These are phyloP conservation scores for Podarcis lilfordi DNA, from an alignment of 2,797 vertebrate species.

Conservation along the genomic window DNA sequence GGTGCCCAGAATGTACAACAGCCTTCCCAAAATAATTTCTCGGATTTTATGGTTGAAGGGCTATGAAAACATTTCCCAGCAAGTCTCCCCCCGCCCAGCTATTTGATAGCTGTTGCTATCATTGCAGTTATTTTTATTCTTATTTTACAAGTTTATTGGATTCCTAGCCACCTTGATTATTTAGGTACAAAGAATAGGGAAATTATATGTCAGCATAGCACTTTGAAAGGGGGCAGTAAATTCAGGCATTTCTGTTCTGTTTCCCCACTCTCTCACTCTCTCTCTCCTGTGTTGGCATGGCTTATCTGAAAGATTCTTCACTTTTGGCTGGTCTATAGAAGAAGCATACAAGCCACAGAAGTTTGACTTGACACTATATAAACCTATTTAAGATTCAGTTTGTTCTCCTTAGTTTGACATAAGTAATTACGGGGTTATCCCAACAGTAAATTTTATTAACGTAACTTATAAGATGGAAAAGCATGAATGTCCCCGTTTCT, in stretches of 20 bases:
- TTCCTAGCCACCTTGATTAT: not conserved
- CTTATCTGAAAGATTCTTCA: not conserved
- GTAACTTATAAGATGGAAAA: not conserved
- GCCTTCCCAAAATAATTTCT: not conserved
- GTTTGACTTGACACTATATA: conserved; percentile 10
- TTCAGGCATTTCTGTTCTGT: not conserved
- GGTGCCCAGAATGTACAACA: too few relatives aligned
- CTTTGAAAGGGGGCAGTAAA: not conserved
- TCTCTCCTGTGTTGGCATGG: not conserved
- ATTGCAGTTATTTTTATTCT: not conserved
- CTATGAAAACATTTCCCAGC: not conserved
- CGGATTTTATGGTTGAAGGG: too few relatives aligned
- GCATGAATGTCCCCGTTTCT: not conserved
- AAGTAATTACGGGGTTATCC: conserved; percentile 1
- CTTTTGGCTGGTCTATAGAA: not conserved
- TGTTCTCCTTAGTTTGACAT: conserved; percentile 15
- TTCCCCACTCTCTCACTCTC: not conserved
- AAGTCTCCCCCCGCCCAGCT: not conserved
- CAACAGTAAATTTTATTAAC: conserved; percentile 13
- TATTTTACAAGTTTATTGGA: not conserved
- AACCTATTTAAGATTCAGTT: not conserved
- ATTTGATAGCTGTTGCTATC: not conserved
- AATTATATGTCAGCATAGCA: not conserved
- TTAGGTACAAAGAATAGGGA: not conserved
- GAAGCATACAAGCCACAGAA: conserved; percentile 13